Conservation (phyloP, 2,888 invertebrate species). For the Plebejus argus region DNA sequence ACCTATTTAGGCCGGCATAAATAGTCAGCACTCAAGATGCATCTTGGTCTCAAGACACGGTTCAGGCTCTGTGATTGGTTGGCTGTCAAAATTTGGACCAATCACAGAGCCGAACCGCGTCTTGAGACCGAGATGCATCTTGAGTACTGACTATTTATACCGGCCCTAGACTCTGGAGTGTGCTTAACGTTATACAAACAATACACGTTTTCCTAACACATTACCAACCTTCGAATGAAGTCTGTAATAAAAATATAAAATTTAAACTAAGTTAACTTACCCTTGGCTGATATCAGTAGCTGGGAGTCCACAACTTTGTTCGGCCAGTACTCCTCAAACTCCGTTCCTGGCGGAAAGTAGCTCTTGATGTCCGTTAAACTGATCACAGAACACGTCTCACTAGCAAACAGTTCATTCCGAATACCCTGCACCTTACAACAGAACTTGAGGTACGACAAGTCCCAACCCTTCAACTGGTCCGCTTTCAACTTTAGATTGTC, state of each 20-base stretch:
- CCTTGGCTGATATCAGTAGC: conserved; percentile 86
- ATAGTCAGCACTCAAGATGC: too few relatives aligned
- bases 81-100: too few relatives aligned
- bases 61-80: too few relatives aligned
- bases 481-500: conserved; percentile 93
- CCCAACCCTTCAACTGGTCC: conserved; percentile 94
- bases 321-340: conserved; percentile 96
- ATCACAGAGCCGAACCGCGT: too few relatives aligned
- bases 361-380: conserved; percentile 94
- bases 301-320: conserved; percentile 92
- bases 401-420: conserved; percentile 93
- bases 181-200: background rate
- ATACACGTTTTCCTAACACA: background rate
- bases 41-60: too few relatives aligned
- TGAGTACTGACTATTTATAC: too few relatives aligned
- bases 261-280: conserved; percentile 51
- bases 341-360: conserved; percentile 93
- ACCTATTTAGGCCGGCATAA: too few relatives aligned
- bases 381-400: conserved; percentile 94
- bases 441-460: conserved; percentile 94
- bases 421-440: conserved; percentile 97
- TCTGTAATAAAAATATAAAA: conserved; percentile 10
- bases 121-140: too few relatives aligned
- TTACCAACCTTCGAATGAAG: background rate
- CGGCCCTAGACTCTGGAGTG: background rate